phyloP scores from a whole-genome alignment of 2,797 vertebrate species.

The Fistularia tabacaria region DNA sequence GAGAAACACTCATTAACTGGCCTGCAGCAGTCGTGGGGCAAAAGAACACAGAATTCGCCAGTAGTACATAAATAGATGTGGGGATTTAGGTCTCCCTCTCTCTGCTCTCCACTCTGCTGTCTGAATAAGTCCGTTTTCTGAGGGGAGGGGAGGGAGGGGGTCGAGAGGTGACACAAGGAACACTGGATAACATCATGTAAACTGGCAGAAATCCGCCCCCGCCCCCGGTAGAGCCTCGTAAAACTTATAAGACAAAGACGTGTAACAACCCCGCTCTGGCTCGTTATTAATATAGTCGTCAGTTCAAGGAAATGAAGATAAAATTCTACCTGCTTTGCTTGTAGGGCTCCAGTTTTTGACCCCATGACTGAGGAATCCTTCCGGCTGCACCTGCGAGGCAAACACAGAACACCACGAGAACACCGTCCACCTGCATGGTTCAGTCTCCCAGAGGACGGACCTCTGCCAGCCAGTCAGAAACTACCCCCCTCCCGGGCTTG shows the following conservation, averaged over 20 bases:
- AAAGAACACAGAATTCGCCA: slow-evolving; percentile 51
- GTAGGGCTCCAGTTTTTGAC: slow-evolving; percentile 69
- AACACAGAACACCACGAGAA: slow-evolving; percentile 69
- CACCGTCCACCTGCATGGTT: slow-evolving; percentile 76
- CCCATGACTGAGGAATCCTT: slow-evolving; percentile 57
- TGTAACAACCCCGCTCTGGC: too few species aligned
- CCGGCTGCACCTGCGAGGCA: slow-evolving; percentile 61
- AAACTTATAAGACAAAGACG: too few species aligned
- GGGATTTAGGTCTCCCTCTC: slow-evolving; percentile 68
- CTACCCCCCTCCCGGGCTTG: slow-evolving; percentile 46
- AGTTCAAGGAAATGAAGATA: too few species aligned
- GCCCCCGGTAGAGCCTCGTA: too few species aligned
- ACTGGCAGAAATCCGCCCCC: not conserved
- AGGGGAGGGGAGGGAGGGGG: slow-evolving; percentile 25
- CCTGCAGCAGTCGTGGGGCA: slow-evolving; percentile 49
- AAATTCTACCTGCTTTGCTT: slow-evolving; percentile 74
- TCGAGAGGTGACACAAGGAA: slow-evolving; percentile 57
- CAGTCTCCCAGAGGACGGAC: slow-evolving; percentile 64
- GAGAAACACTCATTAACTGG: slow-evolving; percentile 34
- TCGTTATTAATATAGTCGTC: too few species aligned
- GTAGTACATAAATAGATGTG: slow-evolving; percentile 65
- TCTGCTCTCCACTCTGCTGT: slow-evolving; percentile 59
- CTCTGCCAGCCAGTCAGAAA: slow-evolving; percentile 62
- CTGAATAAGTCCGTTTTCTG: slow-evolving; percentile 48
- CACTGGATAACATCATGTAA: slow-evolving; percentile 36